Evolutionary conservation across 2,797 vertebrate genomes (phyloP).

Genomic region (Bryconaethiops microstoma): DNA sequence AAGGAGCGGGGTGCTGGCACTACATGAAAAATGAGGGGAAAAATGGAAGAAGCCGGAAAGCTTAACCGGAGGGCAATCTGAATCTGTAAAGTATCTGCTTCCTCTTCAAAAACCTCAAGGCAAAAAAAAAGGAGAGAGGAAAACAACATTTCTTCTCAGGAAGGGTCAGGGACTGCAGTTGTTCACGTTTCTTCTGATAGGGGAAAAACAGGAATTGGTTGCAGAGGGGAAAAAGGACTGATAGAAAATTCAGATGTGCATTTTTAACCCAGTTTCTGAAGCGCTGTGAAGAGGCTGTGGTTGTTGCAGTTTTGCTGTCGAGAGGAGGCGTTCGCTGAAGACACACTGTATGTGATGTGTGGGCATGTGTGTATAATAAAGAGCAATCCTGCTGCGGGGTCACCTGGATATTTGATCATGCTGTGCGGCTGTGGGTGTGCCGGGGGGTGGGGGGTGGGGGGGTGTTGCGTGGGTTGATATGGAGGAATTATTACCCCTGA

Average conservation of each 20-base stretch:
- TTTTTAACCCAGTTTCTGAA: constrained; percentile 18
- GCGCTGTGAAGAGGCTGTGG: not conserved
- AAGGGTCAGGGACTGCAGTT: constrained; percentile 59
- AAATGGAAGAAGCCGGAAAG: constrained; percentile 60
- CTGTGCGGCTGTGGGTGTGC: constrained; percentile 48
- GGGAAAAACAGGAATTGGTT: constrained; percentile 44
- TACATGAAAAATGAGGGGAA: constrained; percentile 50
- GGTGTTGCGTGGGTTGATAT: constrained; percentile 60
- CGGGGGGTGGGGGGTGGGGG: too few species aligned
- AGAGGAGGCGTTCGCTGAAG: not conserved
- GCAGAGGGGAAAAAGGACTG: constrained; percentile 17
- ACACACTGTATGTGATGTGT: not conserved
- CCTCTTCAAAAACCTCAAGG: constrained; percentile 56
- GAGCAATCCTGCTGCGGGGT: constrained; percentile 58
- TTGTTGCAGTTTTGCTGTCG: not conserved
- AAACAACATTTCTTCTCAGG: constrained; percentile 58
- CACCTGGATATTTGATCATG: constrained; percentile 74
- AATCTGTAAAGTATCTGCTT: constrained; percentile 63
- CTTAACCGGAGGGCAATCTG: constrained; percentile 64
- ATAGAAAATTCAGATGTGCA: constrained; percentile 43
- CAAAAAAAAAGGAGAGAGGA: constrained; percentile 50
- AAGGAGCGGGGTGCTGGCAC: constrained; percentile 65
- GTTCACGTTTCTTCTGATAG: constrained; percentile 57
- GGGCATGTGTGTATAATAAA: constrained; percentile 27
- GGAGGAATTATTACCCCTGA: constrained; percentile 81